Base-by-base conservation (phyloP, 2,888 invertebrate species). In the Apotomis turbidana region DNA sequence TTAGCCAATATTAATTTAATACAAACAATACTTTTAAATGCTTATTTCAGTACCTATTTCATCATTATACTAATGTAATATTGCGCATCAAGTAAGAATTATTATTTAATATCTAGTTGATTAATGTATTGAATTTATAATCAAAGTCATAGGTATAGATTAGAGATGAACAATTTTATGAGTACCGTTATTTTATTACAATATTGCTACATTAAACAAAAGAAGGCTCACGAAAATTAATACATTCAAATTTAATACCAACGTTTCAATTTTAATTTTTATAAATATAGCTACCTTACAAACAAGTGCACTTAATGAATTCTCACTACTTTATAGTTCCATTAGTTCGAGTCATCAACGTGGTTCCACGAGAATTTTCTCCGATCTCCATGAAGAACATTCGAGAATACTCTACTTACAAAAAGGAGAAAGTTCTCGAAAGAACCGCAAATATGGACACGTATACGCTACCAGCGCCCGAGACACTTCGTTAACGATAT, bases 221-320 rank as follows among this genome's bases (percentile, higher is more conserved):
- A 76, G 71, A 79, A 79, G 66, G 64, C 75, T 74, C 69, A 72
- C 74, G 54, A 77, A 82, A 84, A 84, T 75, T 70, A 87, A 83
- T 84, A 86, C 87, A 86, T 81, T 80, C 80, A 83, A 86, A 83
- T 79, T 80, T 81, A 81, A 81, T 75, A 75, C 79, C 80, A 83
- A 80, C 76, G 76, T 77, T 80, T 80, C 79, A 78, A 81, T 82
- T 72, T 71, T 51, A 54, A 67, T 49, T 63, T 73, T 58, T 61
- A 71, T 66, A 13, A 73, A 74, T 61, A 59, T 41, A 3, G 0
- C 75, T 79, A 79, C 74, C 76, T 80, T 78, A 83, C 73, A 74
- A 78, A 86, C 89, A 92, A 92, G 92, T 92, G 92, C 92, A 92
- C 92, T 91, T 92, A 85, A 88, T 87, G 85, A 88, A 77, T 86